Conservation (phyloP, 2,113 vertebrate genomes). For the Apodemus sylvaticus region DNA sequence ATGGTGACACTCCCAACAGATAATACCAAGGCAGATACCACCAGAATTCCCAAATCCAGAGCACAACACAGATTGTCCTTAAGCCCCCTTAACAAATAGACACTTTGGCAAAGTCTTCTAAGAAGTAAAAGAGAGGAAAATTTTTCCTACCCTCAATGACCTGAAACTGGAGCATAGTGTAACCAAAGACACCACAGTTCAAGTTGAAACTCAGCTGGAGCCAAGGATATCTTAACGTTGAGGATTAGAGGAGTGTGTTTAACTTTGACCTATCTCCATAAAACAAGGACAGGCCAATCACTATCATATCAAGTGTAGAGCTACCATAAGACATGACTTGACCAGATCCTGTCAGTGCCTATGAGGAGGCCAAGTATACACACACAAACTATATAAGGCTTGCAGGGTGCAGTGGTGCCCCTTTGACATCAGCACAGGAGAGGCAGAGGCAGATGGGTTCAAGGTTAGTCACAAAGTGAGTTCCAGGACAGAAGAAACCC, state of each 20-base stretch:
- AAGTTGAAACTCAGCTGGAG: constrained; percentile 24
- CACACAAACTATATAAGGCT: not conserved
- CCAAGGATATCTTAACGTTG: not conserved
- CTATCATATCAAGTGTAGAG: not conserved
- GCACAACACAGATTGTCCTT: not conserved
- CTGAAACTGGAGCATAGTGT: constrained; percentile 34
- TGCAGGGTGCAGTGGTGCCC: too few relatives aligned
- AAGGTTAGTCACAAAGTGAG: too few relatives aligned
- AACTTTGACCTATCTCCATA: constrained; percentile 20
- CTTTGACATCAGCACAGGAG: too few relatives aligned
- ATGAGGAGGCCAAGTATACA: not conserved
- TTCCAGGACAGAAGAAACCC: too few relatives aligned
- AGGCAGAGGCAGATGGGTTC: too few relatives aligned
- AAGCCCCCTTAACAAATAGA: not conserved
- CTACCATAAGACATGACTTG: constrained; percentile 22
- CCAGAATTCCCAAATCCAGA: not conserved
- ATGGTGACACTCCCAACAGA: not conserved
- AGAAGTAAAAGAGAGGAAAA: not conserved
- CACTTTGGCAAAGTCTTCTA: not conserved
- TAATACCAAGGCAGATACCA: not conserved
- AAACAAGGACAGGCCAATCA: constrained; percentile 20
- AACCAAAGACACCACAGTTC: constrained; percentile 47
- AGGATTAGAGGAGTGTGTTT: not conserved
- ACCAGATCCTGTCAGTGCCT: not conserved
- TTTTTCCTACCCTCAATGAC: constrained; percentile 9